A percentile compares a stretch with the other conserved stretches of the same genome.
Conservation (phyloP, 2,797 vertebrate species). For the Sebastes matsubarae region DNA sequence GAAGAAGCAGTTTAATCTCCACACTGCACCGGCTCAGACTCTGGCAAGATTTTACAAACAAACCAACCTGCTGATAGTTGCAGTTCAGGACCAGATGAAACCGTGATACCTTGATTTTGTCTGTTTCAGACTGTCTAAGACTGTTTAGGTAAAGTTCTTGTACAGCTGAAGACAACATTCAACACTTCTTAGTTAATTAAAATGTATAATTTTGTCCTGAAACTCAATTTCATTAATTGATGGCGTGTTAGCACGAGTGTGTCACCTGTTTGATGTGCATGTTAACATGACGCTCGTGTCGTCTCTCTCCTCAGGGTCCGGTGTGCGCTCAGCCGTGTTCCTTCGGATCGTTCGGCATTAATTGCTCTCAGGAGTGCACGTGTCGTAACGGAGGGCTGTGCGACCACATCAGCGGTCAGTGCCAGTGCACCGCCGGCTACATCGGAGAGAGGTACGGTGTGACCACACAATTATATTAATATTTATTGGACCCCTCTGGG, state of each 20-base stretch:
- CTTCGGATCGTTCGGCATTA: conserved; percentile 91
- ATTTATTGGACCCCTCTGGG: not conserved
- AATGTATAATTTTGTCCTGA: not conserved
- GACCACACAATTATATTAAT: not conserved
- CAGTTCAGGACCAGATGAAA: not conserved
- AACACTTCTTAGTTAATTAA: not conserved
- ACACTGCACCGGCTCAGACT: not conserved
- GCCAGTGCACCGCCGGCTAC: conserved; percentile 92
- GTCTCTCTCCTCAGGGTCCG: conserved; percentile 83
- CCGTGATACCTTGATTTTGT: not conserved
- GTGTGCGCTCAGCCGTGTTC: conserved; percentile 96
- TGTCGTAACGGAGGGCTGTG: conserved; percentile 95
- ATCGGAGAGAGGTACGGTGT: conserved; percentile 89
- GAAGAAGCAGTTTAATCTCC: not conserved
- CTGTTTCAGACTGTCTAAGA: not conserved
- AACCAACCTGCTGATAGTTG: not conserved
- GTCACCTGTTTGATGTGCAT: not conserved
- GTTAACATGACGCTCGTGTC: not conserved
- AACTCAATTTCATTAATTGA: not conserved
- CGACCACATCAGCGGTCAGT: conserved; percentile 95
- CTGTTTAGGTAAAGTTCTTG: not conserved
- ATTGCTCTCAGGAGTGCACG: conserved; percentile 93
- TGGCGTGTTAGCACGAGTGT: not conserved
- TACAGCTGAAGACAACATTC: not conserved
- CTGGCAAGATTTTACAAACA: not conserved